Base-by-base conservation (phyloP, 2,113 vertebrate species). In the Amazona guildingii region DNA sequence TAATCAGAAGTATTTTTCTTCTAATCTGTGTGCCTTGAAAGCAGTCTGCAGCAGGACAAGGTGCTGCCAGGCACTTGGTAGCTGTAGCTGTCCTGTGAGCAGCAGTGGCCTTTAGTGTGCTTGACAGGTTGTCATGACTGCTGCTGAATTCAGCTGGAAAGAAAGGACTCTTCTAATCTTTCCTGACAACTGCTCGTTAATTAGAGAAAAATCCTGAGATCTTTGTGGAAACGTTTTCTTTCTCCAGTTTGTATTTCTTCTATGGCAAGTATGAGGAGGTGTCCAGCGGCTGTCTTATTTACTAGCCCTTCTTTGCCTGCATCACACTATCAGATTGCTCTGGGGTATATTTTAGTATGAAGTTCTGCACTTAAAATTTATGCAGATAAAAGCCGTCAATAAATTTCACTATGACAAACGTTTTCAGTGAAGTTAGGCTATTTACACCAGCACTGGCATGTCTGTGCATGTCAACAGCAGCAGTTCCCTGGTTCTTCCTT, bases 1-100 rank as follows among this genome's bases (percentile, higher is more conserved):
- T 76, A 77, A 64, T 54, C 48, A 81, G 5, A 62, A 90, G 24
- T 76, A 8, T 37, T 91, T 91, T 91, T 78, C 17, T 88, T 70
- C 10, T 9, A 10, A 24, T 83, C n/a, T 83, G 23, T 18, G 12
- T 83, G 55, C 46, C 51, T 49, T 28, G 23, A 63, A 43, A 20
- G n/a, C 1, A 0, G 17, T 29, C 15, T n/a, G 2, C 52, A 3
- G 14, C 10, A n/a, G 39, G 49, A 62, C 37, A 16, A 35, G 67
- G 27, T 13, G 33, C 24, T 69, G 59, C 74, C 64, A 69, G 54
- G 69, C 39, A 17, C 37, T 23, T 7, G 2, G 44, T 73, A 31
- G 49, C 64, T 46, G 25, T 62, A 20, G 66, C 79, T 75, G 62
- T 35, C 75, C 72, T 27, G 35, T 39, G 49, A 35, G 59, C 61